These are phyloP conservation scores for Lagorchestes hirsutus DNA, from an alignment of 2,797 vertebrate genomes.

Conservation along the genomic window DNA sequence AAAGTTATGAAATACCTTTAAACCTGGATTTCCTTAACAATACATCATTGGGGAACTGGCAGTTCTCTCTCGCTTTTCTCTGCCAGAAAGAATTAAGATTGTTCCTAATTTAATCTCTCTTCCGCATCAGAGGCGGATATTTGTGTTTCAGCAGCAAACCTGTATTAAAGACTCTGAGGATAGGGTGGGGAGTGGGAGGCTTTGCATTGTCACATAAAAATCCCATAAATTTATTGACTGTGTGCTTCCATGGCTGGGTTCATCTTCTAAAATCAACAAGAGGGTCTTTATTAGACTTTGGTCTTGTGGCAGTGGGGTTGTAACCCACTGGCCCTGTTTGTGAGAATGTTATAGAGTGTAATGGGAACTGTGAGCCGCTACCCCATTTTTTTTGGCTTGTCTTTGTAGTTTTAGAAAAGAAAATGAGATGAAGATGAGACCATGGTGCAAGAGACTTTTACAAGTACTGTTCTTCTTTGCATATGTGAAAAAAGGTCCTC, in stretches of 20 bases:
- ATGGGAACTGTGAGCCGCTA: not conserved
- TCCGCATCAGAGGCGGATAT: constrained; percentile 59
- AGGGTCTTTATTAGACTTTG: not conserved
- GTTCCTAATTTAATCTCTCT: constrained; percentile 78
- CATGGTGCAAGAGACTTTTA: not conserved
- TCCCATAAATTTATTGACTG: not conserved
- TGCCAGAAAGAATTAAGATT: constrained; percentile 79
- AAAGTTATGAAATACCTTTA: constrained; percentile 78
- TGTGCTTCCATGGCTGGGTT: not conserved
- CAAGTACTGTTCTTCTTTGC: not conserved
- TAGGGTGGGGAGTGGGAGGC: not conserved
- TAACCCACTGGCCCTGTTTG: not conserved
- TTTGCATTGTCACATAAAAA: not conserved
- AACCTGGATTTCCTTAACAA: constrained; percentile 76
- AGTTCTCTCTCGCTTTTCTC: constrained; percentile 66
- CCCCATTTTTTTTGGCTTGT: not conserved
- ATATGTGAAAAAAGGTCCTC: not conserved
- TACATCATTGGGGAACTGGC: constrained; percentile 77
- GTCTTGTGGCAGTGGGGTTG: not conserved
- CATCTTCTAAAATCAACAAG: not conserved
- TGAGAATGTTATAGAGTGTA: not conserved
- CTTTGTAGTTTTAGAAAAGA: not conserved
- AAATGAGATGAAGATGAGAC: not conserved
- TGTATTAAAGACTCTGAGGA: constrained; percentile 35
- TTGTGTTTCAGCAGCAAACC: constrained; percentile 70